phyloP scores from a whole-genome alignment of 2,113 vertebrate genomes.

The Paracanthobrama guichenoti region DNA sequence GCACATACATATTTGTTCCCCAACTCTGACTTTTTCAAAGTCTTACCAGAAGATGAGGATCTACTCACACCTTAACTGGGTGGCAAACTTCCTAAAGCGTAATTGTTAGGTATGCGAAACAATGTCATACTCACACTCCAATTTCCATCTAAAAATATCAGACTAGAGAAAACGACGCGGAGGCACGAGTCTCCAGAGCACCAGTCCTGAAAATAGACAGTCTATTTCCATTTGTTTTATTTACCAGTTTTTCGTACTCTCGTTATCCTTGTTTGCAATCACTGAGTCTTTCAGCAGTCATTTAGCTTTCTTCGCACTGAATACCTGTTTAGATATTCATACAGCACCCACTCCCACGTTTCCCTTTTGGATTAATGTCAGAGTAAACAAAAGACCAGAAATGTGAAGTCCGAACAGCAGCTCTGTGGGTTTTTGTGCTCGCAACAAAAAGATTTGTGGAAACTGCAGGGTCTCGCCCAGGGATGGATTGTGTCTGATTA shows the following conservation, averaged over 20 bases:
- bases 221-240: slow-evolving; percentile 40
- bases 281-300: slow-evolving; percentile 10
- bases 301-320: slow-evolving; percentile 38
- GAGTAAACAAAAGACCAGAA: slow-evolving; percentile 65
- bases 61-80: slow-evolving; percentile 19
- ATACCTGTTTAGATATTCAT: slow-evolving; percentile 59
- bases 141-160: slow-evolving; percentile 45
- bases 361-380: slow-evolving; percentile 63
- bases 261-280: slow-evolving; percentile 29
- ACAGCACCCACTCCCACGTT: slow-evolving; percentile 40
- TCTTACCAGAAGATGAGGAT: background rate
- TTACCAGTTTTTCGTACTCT: background rate
- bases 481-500: slow-evolving; percentile 71
- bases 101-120: slow-evolving; percentile 50
- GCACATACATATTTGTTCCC: background rate
- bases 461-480: slow-evolving; percentile 65
- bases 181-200: slow-evolving; percentile 30
- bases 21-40: background rate
- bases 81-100: slow-evolving; percentile 33
- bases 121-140: slow-evolving; percentile 18
- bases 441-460: slow-evolving; percentile 66
- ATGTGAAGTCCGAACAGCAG: slow-evolving; percentile 61
- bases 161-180: slow-evolving; percentile 6
- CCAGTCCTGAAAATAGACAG: slow-evolving; percentile 45
- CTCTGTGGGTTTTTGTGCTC: slow-evolving; percentile 68